Conservation (phyloP, 2,888 invertebrate genomes). For the Caenorhabditis sulstoni region DNA sequence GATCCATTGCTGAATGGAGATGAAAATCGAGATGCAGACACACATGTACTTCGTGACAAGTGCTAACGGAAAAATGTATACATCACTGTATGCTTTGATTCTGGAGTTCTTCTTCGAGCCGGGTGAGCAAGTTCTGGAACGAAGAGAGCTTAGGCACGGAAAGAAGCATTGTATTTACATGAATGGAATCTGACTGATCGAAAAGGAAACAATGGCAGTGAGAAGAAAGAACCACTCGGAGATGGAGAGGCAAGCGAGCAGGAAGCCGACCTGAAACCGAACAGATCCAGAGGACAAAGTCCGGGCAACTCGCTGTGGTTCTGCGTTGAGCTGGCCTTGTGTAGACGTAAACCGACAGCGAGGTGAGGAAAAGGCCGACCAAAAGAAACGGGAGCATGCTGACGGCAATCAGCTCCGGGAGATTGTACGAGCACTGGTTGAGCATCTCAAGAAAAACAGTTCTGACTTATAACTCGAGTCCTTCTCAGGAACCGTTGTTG, state of each 20-base stretch:
- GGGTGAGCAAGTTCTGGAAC: conserved; percentile 13
- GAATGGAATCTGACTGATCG: conserved; percentile 2
- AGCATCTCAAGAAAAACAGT: no score
- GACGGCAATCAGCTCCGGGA: conserved; percentile 7
- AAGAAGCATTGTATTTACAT: conserved; percentile 7
- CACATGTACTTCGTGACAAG: conserved; percentile 40
- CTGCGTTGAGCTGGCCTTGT: conserved; percentile 24
- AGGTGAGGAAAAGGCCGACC: conserved; percentile 7
- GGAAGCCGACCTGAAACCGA: conserved; percentile 24
- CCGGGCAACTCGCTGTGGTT: not conserved
- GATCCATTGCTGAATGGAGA: conserved; percentile 43
- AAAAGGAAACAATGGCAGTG: conserved; percentile 11
- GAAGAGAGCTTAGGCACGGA: not conserved
- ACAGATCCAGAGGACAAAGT: no score
- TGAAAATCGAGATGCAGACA: conserved; percentile 40
- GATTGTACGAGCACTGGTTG: conserved; percentile 1
- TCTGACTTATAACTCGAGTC: no score
- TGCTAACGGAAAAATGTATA: conserved; percentile 20
- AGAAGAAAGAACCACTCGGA: conserved; percentile 28
- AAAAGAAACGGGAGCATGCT: conserved; percentile 13
- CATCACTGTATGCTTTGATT: conserved; percentile 14
- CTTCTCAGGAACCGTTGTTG: conserved; percentile 7
- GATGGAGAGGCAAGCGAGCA: conserved; percentile 26
- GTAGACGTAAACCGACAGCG: conserved; percentile 30
- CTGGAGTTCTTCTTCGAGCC: not conserved